Base-by-base conservation (phyloP, 1,140 invertebrate genomes). In the Aphelinus certus region DNA sequence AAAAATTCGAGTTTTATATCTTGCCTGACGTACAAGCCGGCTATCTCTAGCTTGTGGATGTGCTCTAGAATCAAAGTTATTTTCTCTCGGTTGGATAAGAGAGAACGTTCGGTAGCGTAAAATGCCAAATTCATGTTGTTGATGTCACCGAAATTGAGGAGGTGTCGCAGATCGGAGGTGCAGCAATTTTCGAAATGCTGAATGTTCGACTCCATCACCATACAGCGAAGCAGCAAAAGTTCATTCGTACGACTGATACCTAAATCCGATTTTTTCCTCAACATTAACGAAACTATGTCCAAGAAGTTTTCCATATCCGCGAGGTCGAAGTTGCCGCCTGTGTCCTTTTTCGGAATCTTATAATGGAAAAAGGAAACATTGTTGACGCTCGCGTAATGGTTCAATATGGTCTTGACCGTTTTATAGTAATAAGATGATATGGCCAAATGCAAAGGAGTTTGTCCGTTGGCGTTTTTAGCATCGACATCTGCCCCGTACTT, bases 101-200 rank as follows among this genome's bases (percentile, higher is more conserved):
- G 9, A 61, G 58, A 70, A n/a, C 56, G 26, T 42, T 65, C 61
- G 9, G 67, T 64, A 0, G 6, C 10, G 7, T 49, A 69, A 26
- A 51, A 61, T 45, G 68, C 47, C 0, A 71, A 26, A 42, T 71
- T 47, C 47, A 75, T 75, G 10, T 26, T 51, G 49, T 66, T 67
- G 9, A 66, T 58, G 47, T 76, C 63, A 1, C 74, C 68, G 7
- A 71, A 71, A 43, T 76, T 68, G 2, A 76, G 55, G 2, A 76
- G 63, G 45, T 69, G 73, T 6, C 61, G 45, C 6, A 71, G 49
- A 4, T 66, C 69, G 0, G 4, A 6, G 1, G 7, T 47, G 4
- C 48, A 61, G 9, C 74, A 76, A 43, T 71, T 71, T 47, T 76
- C 74, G 1, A 76, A 57, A 26, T 76, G 62, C 46, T 55, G 62